Conservation (phyloP, 2,797 vertebrate species). For the Typhlichthys subterraneus region DNA sequence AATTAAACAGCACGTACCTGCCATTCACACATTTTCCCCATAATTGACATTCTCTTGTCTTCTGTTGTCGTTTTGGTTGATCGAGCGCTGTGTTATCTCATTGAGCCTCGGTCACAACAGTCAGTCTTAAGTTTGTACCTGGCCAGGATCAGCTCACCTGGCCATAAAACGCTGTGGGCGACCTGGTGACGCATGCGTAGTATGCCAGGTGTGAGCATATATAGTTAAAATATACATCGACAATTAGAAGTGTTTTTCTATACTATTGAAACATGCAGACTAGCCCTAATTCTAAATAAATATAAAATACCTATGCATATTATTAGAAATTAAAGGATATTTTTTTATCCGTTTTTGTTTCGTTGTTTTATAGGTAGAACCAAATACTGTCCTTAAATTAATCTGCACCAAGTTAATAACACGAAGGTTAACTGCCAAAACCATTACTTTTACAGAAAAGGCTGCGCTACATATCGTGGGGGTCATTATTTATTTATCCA, state of each 20-base stretch:
- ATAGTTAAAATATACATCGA: constrained; percentile 7
- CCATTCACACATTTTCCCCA: constrained; percentile 96
- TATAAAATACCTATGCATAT: constrained; percentile 14
- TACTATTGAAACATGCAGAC: constrained; percentile 8
- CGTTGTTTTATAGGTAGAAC: constrained; percentile 24
- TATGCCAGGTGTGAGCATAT: constrained; percentile 72
- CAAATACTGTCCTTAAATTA: constrained; percentile 47
- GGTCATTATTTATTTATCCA: constrained; percentile 75
- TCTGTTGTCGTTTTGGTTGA: constrained; percentile 63
- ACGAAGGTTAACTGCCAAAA: constrained; percentile 70
- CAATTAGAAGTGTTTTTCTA: not conserved
- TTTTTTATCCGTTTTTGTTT: not conserved
- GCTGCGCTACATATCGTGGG: constrained; percentile 56
- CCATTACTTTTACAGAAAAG: constrained; percentile 58
- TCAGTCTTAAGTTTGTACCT: constrained; percentile 87
- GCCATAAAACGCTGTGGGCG: constrained; percentile 85
- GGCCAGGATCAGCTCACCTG: constrained; percentile 91
- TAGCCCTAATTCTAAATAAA: not conserved
- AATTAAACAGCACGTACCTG: constrained; percentile 86
- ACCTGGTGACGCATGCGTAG: constrained; percentile 93
- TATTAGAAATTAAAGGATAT: too few species aligned
- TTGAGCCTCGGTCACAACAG: constrained; percentile 79
- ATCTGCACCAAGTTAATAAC: constrained; percentile 62
- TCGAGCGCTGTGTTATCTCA: constrained; percentile 81
- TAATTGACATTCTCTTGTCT: constrained; percentile 89